phyloP scores from a whole-genome alignment of 2,797 vertebrate species.

The Enteromius anoplus region DNA sequence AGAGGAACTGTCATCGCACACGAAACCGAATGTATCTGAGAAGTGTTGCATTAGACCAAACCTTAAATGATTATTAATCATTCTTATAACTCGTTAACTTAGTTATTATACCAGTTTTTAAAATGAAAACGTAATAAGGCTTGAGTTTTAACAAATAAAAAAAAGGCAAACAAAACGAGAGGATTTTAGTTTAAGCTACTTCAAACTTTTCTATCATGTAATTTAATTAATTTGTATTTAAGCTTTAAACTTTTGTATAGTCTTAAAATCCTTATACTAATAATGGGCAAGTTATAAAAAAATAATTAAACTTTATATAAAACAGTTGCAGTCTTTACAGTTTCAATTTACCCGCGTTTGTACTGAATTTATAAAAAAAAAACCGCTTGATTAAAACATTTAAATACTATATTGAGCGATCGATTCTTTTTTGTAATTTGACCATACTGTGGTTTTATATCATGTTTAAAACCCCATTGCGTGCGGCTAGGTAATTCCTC shows the following conservation, averaged over 20 bases:
- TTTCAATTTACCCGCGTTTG: not conserved
- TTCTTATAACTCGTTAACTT: not conserved
- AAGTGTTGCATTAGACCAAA: constrained; percentile 21
- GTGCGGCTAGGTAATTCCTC: constrained; percentile 41
- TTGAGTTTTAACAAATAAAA: not conserved
- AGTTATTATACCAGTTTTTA: not conserved
- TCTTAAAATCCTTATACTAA: not conserved
- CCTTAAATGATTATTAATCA: not conserved
- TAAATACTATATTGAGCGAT: not conserved
- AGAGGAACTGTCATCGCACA: not conserved
- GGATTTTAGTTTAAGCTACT: not conserved
- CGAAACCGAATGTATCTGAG: not conserved
- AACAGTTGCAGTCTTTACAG: not conserved
- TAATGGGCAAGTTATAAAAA: not conserved
- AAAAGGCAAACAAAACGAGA: not conserved
- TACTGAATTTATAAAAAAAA: not conserved
- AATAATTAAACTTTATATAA: not conserved
- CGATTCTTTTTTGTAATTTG: not conserved
- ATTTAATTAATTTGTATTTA: not conserved
- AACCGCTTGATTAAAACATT: not conserved
- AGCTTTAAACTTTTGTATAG: not conserved
- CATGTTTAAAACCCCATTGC: constrained; percentile 24
- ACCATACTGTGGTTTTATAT: not conserved
- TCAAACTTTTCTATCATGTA: not conserved
- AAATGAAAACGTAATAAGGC: not conserved